Base-by-base conservation (phyloP, 2,888 invertebrate genomes). In the Alloplasta piceator region DNA sequence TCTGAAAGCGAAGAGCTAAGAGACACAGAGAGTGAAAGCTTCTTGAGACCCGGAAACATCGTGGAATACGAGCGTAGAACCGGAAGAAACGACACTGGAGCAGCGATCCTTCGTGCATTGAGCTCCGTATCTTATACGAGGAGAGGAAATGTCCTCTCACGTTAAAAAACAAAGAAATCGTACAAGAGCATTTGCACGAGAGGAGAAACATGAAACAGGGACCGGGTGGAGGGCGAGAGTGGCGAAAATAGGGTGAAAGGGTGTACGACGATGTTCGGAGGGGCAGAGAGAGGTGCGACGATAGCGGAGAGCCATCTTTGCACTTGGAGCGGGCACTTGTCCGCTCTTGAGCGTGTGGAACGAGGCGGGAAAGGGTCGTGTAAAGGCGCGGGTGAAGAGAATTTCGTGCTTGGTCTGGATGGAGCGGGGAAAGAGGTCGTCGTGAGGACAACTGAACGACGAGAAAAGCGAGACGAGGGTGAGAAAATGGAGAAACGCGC, bases 261-360 rank as follows among this genome's bases (percentile, higher is more conserved):
- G 55, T 48, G 64, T 50, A 38, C 14, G 70, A 71, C 74, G 63
- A 77, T 56, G 56, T 70, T 58, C 14, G 66, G 76, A 26, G 36
- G 38, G 61, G 26, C 5, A n/a, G 38, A 52, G n/a, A 64, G 14
- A 50, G 67, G 39, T 61, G 63, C 64, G 41, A 68, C 38, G 66
- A 74, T 52, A 64, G 61, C 63, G 41, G 60, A 68, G 58, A 68
- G 58, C 56, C 71, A 67, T 56, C 66, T 64, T 64, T 72, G 82
- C 68, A 80, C 82, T 82, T 58, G 78, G 76, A 68, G 68, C 70
- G 77, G 77, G 81, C 77, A 77, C 79, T 80, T 83, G 82, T 79
- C 74, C 78, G 71, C 81, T 81, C 81, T 79, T 75, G 75, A 84
- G 81, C 26, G 66, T 36, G 38, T 39, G 60, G 70, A 71, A 83